Conservation (phyloP, 1,140 invertebrate genomes). For the Tribolium castaneum region DNA sequence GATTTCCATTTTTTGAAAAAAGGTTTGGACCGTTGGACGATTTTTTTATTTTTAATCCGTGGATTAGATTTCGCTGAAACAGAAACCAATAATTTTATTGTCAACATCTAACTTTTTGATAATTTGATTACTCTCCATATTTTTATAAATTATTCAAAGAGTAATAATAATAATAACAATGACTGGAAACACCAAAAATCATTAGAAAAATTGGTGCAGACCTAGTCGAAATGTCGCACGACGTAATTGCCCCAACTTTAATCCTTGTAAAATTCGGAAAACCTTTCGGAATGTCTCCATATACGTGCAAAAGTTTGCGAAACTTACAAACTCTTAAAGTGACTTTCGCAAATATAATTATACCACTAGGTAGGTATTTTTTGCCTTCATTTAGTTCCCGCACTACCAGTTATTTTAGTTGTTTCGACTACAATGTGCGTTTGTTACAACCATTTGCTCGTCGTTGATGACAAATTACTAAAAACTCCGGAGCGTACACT, state of each 20-base stretch:
- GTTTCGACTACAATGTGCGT: background rate
- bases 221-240: background rate
- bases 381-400: background rate
- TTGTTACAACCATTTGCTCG: background rate
- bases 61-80: no score
- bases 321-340: background rate
- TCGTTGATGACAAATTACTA: background rate
- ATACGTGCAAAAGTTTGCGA: background rate
- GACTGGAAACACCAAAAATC: background rate
- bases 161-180: background rate
- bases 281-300: conserved; percentile 2
- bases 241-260: background rate
- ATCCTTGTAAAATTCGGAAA: conserved; percentile 9
- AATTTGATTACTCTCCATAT: no score
- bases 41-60: no score
- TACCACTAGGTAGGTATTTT: background rate
- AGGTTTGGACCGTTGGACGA: no score
- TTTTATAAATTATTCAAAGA: no score
- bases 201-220: background rate
- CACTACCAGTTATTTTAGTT: background rate
- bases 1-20: background rate
- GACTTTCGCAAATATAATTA: background rate
- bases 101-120: no score
- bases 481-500: background rate
- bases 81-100: no score